Conservation (phyloP, 2,797 vertebrate genomes). For the Silurus aristotelis region DNA sequence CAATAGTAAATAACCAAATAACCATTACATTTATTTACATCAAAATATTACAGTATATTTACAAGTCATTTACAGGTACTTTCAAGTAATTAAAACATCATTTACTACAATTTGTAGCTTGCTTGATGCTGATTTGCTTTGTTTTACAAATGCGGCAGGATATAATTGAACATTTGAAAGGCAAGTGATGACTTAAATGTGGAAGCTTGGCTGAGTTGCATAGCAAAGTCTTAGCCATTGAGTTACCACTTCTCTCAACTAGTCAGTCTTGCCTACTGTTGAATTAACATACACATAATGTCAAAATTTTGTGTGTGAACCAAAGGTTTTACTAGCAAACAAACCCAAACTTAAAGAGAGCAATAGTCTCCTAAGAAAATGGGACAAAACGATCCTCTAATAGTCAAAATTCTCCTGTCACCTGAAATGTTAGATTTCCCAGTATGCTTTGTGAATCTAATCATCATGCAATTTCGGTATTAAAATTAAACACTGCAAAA, state of each 20-base stretch:
- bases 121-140: background rate
- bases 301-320: background rate
- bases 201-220: background rate
- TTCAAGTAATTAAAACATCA: background rate
- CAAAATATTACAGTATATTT: background rate
- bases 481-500: background rate
- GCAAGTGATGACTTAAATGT: background rate
- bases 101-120: no score
- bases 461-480: background rate
- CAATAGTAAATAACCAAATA: no score
- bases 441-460: background rate
- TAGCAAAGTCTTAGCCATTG: background rate
- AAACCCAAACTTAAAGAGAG: background rate
- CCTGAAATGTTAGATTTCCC: background rate
- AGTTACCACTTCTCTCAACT: background rate
- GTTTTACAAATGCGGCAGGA: background rate
- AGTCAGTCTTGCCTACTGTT: background rate
- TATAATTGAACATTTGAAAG: background rate
- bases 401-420: background rate
- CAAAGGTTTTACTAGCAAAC: background rate
- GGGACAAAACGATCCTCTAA: background rate
- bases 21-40: background rate
- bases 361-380: background rate
- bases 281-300: background rate
- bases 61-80: background rate